phyloP scores from a whole-genome alignment of 2,888 invertebrate species.

The Eupithecia subfuscata region DNA sequence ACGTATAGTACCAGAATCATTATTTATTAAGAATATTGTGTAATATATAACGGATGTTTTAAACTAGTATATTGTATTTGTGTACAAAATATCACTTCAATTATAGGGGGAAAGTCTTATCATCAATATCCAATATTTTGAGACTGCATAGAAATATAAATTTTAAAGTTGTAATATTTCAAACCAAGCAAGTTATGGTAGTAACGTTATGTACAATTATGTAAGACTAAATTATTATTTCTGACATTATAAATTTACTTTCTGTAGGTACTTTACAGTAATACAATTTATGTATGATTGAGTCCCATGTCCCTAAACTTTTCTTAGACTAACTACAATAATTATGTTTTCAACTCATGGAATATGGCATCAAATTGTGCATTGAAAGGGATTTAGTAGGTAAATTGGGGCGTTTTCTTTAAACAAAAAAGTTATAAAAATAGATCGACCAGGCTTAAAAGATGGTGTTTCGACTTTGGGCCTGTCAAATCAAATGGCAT shows the following conservation, averaged over 20 bases:
- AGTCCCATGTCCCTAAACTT: background rate
- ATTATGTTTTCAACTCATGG: background rate
- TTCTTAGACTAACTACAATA: background rate
- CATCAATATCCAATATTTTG: background rate
- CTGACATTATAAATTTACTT: background rate
- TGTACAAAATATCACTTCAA: constrained; percentile 62
- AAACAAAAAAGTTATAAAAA: background rate
- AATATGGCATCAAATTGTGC: background rate
- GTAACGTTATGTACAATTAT: constrained; percentile 2
- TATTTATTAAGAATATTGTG: constrained; percentile 54
- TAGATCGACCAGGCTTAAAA: background rate
- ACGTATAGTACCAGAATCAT: constrained; percentile 58
- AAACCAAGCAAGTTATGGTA: no score
- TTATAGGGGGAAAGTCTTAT: constrained; percentile 61
- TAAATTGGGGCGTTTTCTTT: background rate
- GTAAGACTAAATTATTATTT: background rate
- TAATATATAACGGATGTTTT: constrained; percentile 42
- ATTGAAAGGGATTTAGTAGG: background rate
- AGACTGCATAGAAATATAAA: background rate
- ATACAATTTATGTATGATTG: background rate
- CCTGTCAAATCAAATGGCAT: background rate
- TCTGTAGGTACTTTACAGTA: background rate
- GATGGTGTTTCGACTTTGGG: background rate
- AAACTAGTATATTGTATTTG: constrained; percentile 70
- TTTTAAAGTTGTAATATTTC: background rate